phyloP scores from a whole-genome alignment of 2,888 invertebrate species.

The Chamaedrilus cognettii region DNA sequence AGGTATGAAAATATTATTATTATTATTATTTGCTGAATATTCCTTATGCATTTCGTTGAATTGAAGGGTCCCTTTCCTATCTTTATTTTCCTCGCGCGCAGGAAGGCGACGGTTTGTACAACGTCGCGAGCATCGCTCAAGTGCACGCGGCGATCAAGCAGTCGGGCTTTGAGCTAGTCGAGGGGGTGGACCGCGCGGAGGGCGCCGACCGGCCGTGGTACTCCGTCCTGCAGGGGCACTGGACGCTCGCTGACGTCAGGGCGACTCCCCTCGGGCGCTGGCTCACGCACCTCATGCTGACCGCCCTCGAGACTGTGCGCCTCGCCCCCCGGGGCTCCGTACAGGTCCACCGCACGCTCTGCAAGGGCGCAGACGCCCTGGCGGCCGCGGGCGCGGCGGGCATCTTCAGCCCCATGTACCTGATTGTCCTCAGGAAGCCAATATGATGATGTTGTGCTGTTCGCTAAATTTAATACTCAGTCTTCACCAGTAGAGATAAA shows the following conservation, averaged over 20 bases:
- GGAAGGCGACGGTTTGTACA: slow-evolving; percentile 34
- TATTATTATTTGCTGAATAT: not conserved
- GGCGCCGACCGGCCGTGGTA: slow-evolving; percentile 32
- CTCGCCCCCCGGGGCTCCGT: slow-evolving; percentile 32
- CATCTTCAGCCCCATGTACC: slow-evolving; percentile 34
- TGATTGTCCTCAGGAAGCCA: slow-evolving; percentile 32
- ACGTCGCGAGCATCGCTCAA: slow-evolving; percentile 21
- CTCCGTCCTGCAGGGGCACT: slow-evolving; percentile 23
- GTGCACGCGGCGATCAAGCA: slow-evolving; percentile 15
- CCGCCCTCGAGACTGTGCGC: slow-evolving; percentile 28
- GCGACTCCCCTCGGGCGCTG: slow-evolving; percentile 32
- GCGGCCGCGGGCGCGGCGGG: slow-evolving; percentile 30
- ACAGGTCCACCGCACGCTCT: slow-evolving; percentile 31
- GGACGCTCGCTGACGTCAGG: slow-evolving; percentile 29
- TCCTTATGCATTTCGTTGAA: too few species aligned
- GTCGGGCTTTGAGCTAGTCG: slow-evolving; percentile 34
- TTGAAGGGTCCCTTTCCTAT: too few species aligned
- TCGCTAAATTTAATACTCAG: too few species aligned
- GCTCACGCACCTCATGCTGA: slow-evolving; percentile 31
- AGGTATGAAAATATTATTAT: not conserved
- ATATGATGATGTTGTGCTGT: not conserved
- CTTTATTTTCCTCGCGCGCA: slow-evolving; percentile 10
- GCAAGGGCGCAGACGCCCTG: slow-evolving; percentile 32
- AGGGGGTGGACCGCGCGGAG: slow-evolving; percentile 26
- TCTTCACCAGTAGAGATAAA: too few species aligned